Evolutionary conservation across 2,113 vertebrate genomes (phyloP), one percentile per base, ranked within the genome.

Genomic region (Forbesichthys agassizii): DNA sequence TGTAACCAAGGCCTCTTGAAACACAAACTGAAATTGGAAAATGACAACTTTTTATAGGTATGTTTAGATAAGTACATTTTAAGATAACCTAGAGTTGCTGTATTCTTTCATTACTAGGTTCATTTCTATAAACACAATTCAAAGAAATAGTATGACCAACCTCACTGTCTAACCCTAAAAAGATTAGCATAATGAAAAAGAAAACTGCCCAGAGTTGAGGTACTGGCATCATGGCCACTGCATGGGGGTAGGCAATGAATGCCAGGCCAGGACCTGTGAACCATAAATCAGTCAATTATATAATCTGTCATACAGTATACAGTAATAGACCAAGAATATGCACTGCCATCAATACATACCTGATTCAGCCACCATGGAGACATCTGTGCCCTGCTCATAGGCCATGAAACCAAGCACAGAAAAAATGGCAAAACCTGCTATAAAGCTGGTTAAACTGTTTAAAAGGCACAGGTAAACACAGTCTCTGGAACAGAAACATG

Each of bases 401-500:
- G 95, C 93, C 95, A 97, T 97, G 85, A 96, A 97, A 42, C 93
- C 93, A 66, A 97, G 86, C 20, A 97, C 94, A 5, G 96, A 96
- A 84, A 98, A 98, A 75, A 98, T 95, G 73, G 95, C 96, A 73
- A 98, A 96, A 8, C 96, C 96, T 9, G 96, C 95, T 52, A 94
- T 33, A 13, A 98, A 96, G 80, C 96, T 98, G 74, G 96, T 98
- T 71, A 92, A 84, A 46, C 95, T 97, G 88, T 98, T 98, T 74
- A 98, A 79, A 84, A 95, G 90, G 91, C 96, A 96, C 59, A 98
- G 92, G 64, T 93, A 92, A 20, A 96, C 72, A 82, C 93, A 93
- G 80, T 96, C 95, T 88, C 96, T 98, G 84, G 58, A 66, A 69
- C 42, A 3, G 13, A 74, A 69, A 80, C n/a, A 61, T 27, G 61